These are phyloP conservation scores for Glossosoma conforme DNA, from an alignment of 1,140 invertebrate species.

Conservation along the genomic window DNA sequence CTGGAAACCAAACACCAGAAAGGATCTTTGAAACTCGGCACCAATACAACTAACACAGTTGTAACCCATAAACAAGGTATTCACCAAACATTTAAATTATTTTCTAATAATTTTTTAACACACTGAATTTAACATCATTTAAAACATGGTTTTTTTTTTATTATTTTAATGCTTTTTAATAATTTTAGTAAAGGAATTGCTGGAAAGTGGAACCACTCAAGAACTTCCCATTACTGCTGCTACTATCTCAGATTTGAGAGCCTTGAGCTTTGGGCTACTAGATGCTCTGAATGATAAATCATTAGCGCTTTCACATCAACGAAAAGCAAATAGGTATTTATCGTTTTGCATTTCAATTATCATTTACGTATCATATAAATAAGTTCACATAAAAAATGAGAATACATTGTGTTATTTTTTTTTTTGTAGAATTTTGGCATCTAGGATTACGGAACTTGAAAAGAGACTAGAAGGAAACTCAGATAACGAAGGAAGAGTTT, in stretches of 20 bases:
- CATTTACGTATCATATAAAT: too few relatives aligned
- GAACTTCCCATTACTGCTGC: constrained; percentile 64
- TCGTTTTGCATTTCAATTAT: too few relatives aligned
- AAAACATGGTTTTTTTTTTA: background rate
- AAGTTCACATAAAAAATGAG: background rate
- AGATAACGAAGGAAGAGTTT: constrained; percentile 43
- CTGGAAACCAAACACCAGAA: constrained; percentile 57
- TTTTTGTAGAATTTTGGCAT: constrained; percentile 42
- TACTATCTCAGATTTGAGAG: constrained; percentile 68
- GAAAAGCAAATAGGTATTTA: constrained; percentile 64
- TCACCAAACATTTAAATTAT: constrained; percentile 2
- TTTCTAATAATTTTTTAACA: background rate
- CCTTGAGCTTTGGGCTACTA: constrained; percentile 68
- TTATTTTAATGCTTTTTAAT: background rate
- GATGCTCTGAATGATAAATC: constrained; percentile 83
- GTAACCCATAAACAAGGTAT: constrained; percentile 59
- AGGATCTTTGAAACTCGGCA: constrained; percentile 56
- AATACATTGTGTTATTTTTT: too few relatives aligned
- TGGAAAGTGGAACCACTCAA: constrained; percentile 57
- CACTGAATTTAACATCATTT: background rate
- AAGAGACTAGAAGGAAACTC: constrained; percentile 46
- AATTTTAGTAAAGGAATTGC: constrained; percentile 58
- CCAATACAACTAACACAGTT: constrained; percentile 50
- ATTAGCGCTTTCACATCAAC: constrained; percentile 73
- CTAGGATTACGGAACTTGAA: constrained; percentile 45